Evolutionary conservation across 2,888 invertebrate genomes (phyloP).

Genomic region (Serripes groenlandicus): DNA sequence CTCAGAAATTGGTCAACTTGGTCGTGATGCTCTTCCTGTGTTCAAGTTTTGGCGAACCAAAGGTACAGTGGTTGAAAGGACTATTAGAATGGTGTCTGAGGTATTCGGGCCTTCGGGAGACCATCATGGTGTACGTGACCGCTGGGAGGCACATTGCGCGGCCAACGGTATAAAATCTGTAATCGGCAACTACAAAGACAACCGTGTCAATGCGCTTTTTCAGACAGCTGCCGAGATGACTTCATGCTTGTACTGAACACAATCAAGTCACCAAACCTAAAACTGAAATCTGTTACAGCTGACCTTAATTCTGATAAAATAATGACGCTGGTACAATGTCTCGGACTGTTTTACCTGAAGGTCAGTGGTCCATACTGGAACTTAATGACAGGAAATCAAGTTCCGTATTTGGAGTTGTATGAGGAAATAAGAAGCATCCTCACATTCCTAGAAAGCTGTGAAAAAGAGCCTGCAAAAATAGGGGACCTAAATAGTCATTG

Average conservation of each 20-base stretch:
- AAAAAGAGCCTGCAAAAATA: neutral
- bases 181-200: constrained; percentile 62
- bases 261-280: constrained; percentile 47
- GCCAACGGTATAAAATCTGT: constrained; percentile 50
- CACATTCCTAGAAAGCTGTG: constrained; percentile 21
- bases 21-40: constrained; percentile 17
- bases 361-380: constrained; percentile 65
- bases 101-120: constrained; percentile 41
- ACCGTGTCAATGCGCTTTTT: constrained; percentile 62
- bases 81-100: constrained; percentile 15
- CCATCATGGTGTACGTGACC: constrained; percentile 38
- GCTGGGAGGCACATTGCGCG: constrained; percentile 62
- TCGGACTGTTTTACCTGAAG: constrained; percentile 52
- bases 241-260: constrained; percentile 29
- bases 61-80: constrained; percentile 38
- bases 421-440: constrained; percentile 17
- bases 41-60: constrained; percentile 33
- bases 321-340: constrained; percentile 37
- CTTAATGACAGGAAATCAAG: constrained; percentile 21
- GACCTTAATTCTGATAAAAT: constrained; percentile 40
- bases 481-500: neutral
- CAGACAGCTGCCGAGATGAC: constrained; percentile 51
- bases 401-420: constrained; percentile 53
- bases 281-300: constrained; percentile 43
- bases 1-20: constrained; percentile 6